Evolutionary conservation across 1,140 invertebrate genomes (phyloP), one percentile per base, ranked within the genome.

Genomic region (Rhopalosiphum padi): DNA sequence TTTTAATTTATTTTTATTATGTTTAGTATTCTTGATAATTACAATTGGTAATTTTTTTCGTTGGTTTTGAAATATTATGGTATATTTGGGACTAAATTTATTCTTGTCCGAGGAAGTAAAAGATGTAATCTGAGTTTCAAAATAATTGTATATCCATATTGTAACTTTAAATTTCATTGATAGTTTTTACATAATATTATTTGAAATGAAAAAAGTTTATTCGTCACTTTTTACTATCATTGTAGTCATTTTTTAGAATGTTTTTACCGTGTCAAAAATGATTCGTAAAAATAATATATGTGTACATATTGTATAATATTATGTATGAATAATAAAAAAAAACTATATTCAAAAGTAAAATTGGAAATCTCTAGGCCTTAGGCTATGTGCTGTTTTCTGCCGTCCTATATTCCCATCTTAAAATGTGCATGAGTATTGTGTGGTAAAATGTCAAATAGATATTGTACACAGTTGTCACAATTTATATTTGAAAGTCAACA

Each of bases 1-100:
- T n/a, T 77, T 77, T n/a, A n/a, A 77, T n/a, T 77, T 77, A 77
- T n/a, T 77, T 77, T 68, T 68, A 55, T n/a, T n/a, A n/a, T 77
- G n/a, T n/a, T 77, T 77, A n/a, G 15, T 77, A 77, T 77, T 18
- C 4, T 77, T 77, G 5, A 18, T 77, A 15, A 77, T 30, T 77
- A 51, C 15, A 51, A 51, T 51, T 51, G 5, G 6, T 77, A 9
- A 77, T 30, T 77, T 77, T 68, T 77, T 77, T 77, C 5, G 30
- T 77, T 77, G 30, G n/a, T 77, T 77, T n/a, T 68, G 0, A 5
- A 77, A 2, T 77, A 18, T 77, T 77, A 18, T 77, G 30, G 30
- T 77, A n/a, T 77, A 77, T 77, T 77, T 77, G 15, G 0, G 30
- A 6, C 4, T 18, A 77, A 77, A n/a, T 77, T n/a, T n/a, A 77